Evolutionary conservation across 2,113 vertebrate species (phyloP).

Genomic region (Diglossa brunneiventris): DNA sequence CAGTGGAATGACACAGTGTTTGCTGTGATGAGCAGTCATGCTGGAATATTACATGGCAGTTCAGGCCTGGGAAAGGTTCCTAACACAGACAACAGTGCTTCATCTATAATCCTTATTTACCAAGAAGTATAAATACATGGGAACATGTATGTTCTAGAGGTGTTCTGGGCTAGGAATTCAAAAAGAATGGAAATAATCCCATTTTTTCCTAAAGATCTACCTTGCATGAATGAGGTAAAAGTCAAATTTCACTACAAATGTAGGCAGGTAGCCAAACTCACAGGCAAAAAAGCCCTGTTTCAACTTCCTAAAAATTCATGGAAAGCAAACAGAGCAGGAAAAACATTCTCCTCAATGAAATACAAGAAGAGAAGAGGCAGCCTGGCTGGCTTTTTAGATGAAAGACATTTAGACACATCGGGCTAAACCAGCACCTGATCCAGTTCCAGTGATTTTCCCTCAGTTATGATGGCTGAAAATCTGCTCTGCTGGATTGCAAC

Average conservation of each 20-base stretch:
- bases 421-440: background rate
- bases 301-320: background rate
- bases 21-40: constrained; percentile 47
- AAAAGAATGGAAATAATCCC: background rate
- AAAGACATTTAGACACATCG: background rate
- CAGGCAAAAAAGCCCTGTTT: background rate
- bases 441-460: background rate
- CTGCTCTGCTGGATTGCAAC: background rate
- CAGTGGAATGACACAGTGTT: background rate
- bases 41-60: background rate
- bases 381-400: background rate
- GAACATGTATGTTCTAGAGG: background rate
- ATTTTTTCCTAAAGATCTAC: background rate
- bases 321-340: background rate
- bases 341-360: background rate
- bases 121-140: background rate
- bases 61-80: background rate
- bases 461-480: background rate
- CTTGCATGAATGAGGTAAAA: background rate
- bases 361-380: background rate
- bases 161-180: background rate
- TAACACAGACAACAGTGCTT: constrained; percentile 15
- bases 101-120: constrained; percentile 71
- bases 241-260: background rate
- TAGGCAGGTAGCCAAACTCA: background rate